Evolutionary conservation across 2,888 invertebrate species (phyloP), one percentile per base, ranked within the genome.

Genomic region (Pheosia tremula): DNA sequence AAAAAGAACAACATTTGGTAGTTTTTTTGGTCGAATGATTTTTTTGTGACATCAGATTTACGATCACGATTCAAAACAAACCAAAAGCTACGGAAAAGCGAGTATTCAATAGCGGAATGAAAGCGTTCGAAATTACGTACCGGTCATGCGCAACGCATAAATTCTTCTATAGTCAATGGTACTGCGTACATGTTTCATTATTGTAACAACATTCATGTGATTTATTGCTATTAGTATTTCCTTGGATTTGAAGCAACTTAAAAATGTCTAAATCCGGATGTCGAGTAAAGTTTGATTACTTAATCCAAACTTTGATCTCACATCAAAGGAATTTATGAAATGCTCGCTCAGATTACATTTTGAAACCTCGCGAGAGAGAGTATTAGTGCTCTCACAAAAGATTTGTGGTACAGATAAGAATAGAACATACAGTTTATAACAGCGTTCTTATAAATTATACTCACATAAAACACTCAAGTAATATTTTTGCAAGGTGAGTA

Each of bases 251-350:
- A 36, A 58, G 53, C 24, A 49, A 57, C 54, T 39, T 13, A 56
- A 24, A 56, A 61, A 57, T 64, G 65, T 60, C 54, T 36, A 62
- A 39, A 45, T 59, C 69, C 65, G 62, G 68, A 64, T 68, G 72
- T 72, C 74, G 69, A 73, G 69, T 72, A 79, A 89, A 90, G 83
- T 90, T 88, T 84, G 85, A 90, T 88, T 86, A 80, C 82, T 80
- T 84, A 78, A 85, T 85, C 83, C 80, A 70, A 83, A 85, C 84
- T 85, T 86, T 75, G 77, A 80, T 79, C 78, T 78, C 67, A 69
- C 71, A 74, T 82, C 79, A 83, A 84, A 85, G 78, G 70, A 71
- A 74, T 63, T 69, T 70, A 75, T 82, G 72, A 76, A 72, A 7
- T 36, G 36, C 36, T 36, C 43, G 43, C 47, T n/a, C 47, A 47